Conservation (phyloP, 2,113 vertebrate genomes). For the Pseudonaja textilis region DNA sequence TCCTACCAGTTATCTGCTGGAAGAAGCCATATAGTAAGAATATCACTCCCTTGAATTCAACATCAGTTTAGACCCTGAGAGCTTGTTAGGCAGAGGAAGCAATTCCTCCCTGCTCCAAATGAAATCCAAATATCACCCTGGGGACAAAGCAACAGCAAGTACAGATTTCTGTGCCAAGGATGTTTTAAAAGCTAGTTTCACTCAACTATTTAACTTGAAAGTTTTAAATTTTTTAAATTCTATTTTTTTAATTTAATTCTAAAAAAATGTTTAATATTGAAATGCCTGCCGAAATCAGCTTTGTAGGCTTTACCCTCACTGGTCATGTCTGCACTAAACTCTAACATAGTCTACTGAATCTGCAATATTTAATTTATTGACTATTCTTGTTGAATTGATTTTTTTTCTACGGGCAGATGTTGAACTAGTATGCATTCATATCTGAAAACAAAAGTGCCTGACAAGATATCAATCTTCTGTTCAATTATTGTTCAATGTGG, state of each 20-base stretch:
- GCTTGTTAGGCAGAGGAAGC: not conserved
- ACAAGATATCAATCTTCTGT: not conserved
- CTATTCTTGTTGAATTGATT: not conserved
- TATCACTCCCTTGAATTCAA: not conserved
- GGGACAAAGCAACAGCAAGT: not conserved
- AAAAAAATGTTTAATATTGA: not conserved
- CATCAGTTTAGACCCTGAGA: not conserved
- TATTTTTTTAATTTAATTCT: too few relatives aligned
- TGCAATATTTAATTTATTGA: not conserved
- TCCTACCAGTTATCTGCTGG: constrained; percentile 20
- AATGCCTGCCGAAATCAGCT: not conserved
- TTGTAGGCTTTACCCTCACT: not conserved
- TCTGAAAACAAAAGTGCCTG: not conserved
- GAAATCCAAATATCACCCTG: not conserved
- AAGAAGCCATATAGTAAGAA: rapidly evolving
- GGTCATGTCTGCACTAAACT: not conserved
- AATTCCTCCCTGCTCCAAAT: not conserved
- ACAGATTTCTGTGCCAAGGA: not conserved
- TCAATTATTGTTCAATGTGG: not conserved
- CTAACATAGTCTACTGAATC: not conserved
- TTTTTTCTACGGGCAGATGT: not conserved
- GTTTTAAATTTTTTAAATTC: too few relatives aligned
- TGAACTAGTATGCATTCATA: not conserved
- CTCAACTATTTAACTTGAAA: not conserved
- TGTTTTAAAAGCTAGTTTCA: not conserved